These are phyloP conservation scores for Lota lota DNA, from an alignment of 2,113 vertebrate genomes.

Conservation along the genomic window DNA sequence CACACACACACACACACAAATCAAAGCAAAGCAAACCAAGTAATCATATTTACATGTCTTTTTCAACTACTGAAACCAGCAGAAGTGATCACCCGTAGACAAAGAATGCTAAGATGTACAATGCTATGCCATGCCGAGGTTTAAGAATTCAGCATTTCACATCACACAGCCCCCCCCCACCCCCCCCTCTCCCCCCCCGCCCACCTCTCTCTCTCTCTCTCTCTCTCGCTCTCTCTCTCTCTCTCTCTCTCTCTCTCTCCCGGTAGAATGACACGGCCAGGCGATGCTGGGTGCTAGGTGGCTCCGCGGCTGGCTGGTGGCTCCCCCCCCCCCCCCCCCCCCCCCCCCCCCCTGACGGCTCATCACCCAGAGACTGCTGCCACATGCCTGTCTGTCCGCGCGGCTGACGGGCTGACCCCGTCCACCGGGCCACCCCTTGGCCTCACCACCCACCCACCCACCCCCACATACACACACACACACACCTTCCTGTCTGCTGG, in stretches of 20 bases:
- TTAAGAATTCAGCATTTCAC: background rate
- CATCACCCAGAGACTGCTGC: conserved; percentile 67
- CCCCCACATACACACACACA: too few species aligned
- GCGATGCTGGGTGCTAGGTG: conserved; percentile 56
- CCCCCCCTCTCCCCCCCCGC: background rate
- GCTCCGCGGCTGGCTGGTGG: conserved; percentile 51
- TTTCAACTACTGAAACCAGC: background rate
- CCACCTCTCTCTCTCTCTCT: too few species aligned
- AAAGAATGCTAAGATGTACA: too few species aligned
- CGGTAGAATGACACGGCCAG: conserved; percentile 19
- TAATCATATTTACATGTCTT: background rate
- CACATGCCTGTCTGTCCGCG: conserved; percentile 72
- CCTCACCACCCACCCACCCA: background rate
- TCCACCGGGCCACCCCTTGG: conserved; percentile 49
- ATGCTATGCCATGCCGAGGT: background rate
- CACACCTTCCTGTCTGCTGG: conserved; percentile 61
- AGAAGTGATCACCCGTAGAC: too few species aligned
- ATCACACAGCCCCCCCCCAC: too few species aligned
- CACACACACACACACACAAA: conserved; percentile 5
- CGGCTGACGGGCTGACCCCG: conserved; percentile 66
- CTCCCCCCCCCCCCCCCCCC: conserved; percentile 13
- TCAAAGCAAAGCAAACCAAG: conserved; percentile 2
- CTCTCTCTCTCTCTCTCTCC: too few species aligned
- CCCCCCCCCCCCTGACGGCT: conserved; percentile 54
- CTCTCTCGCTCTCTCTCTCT: too few species aligned